Conservation (phyloP, 2,888 invertebrate species). For the Baronia brevicornis region DNA sequence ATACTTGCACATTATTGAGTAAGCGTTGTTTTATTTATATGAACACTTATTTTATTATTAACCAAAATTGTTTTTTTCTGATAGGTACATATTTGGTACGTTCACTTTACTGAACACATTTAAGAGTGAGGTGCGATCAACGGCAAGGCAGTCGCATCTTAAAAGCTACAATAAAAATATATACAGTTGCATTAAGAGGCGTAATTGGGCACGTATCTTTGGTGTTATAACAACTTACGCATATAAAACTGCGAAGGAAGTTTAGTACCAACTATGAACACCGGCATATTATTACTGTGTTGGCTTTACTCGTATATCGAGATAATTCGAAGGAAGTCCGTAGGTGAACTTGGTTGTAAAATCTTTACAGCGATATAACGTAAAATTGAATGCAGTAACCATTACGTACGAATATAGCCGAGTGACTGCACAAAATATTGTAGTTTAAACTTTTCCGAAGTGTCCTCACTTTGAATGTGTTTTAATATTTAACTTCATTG, state of each 20-base stretch:
- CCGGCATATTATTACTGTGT: slow-evolving; percentile 2
- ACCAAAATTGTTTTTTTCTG: no score
- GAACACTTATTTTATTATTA: no score
- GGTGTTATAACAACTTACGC: no score
- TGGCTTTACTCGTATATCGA: slow-evolving; percentile 4
- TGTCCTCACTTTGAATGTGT: no score
- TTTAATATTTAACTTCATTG: no score
- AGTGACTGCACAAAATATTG: slow-evolving; percentile 5
- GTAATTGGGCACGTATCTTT: slow-evolving; percentile 6
- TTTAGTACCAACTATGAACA: slow-evolving; percentile 10
- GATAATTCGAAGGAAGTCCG: slow-evolving; percentile 1
- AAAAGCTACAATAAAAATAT: slow-evolving; percentile 9
- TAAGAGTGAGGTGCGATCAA: no score
- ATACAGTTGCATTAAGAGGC: slow-evolving; percentile 6
- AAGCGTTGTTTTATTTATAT: no score
- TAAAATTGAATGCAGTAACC: slow-evolving; percentile 4
- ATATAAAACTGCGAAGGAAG: slow-evolving; percentile 1
- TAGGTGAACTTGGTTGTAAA: slow-evolving; percentile 7
- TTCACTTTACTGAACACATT: no score
- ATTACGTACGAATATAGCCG: slow-evolving; percentile 3
- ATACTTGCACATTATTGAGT: no score
- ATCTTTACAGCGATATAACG: slow-evolving; percentile 3
- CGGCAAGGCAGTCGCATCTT: no score
- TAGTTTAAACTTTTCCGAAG: slow-evolving; percentile 2
- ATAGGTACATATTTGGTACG: no score